Conservation (phyloP, 2,113 vertebrate genomes). For the Pangasianodon hypophthalmus region DNA sequence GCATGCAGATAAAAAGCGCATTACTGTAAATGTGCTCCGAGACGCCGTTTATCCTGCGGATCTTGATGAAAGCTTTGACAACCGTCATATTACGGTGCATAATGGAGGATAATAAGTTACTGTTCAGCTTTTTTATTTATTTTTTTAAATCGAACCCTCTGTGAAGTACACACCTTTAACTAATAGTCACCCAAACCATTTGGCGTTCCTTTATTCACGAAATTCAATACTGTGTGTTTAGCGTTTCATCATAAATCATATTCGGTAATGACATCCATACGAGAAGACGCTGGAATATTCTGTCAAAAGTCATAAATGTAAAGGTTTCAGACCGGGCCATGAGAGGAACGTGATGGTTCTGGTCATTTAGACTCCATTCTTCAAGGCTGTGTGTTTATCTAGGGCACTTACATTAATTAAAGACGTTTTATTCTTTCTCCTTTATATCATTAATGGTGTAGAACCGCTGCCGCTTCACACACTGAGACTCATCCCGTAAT, state of each 20-base stretch:
- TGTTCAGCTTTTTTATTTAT: slow-evolving; percentile 13
- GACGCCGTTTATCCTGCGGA: slow-evolving; percentile 40
- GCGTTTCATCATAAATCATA: slow-evolving; percentile 34
- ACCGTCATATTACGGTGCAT: slow-evolving; percentile 45
- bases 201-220: slow-evolving; percentile 40
- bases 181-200: slow-evolving; percentile 28
- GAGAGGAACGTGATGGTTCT: neutral
- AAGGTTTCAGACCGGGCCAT: neutral
- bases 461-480: slow-evolving; percentile 11
- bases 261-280: slow-evolving; percentile 26
- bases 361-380: neutral
- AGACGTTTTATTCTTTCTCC: slow-evolving; percentile 40
- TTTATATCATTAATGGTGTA: slow-evolving; percentile 47
- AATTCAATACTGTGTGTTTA: slow-evolving; percentile 39
- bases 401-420: slow-evolving; percentile 31
- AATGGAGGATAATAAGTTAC: slow-evolving; percentile 43
- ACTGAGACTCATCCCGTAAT: slow-evolving; percentile 31
- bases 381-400: neutral
- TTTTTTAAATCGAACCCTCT: neutral
- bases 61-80: slow-evolving; percentile 55
- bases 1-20: slow-evolving; percentile 54
- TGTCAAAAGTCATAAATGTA: neutral
- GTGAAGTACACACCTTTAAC: slow-evolving; percentile 38
- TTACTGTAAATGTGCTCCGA: slow-evolving; percentile 46
- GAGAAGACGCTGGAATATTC: neutral